These are phyloP conservation scores for Eupithecia abbreviata DNA, from an alignment of 2,888 invertebrate genomes.

Conservation along the genomic window DNA sequence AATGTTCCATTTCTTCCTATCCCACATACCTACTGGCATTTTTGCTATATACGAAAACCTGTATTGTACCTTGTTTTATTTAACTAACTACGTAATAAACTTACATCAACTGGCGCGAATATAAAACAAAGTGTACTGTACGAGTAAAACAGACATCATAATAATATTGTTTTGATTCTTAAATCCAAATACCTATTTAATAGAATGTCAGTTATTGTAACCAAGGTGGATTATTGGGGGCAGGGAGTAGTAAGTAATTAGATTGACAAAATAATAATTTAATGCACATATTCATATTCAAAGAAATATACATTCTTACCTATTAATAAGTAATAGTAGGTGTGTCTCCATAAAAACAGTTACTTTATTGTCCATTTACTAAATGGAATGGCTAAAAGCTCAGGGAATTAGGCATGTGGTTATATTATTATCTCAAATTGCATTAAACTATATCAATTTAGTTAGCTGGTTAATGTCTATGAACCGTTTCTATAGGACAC, in stretches of 20 bases:
- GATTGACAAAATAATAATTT: neutral
- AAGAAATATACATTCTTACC: neutral
- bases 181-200: neutral
- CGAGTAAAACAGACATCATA: neutral
- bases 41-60: neutral
- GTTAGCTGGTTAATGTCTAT: neutral
- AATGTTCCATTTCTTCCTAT: neutral
- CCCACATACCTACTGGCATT: neutral
- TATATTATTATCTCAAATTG: neutral
- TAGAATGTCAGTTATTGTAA: neutral
- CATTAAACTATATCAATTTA: neutral
- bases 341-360: neutral
- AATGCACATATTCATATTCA: neutral
- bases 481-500: constrained; percentile 1
- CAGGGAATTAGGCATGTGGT: neutral
- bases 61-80: neutral
- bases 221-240: neutral
- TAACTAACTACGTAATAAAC: neutral
- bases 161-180: neutral
- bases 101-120: neutral
- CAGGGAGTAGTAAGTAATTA: neutral
- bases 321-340: neutral
- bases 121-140: neutral
- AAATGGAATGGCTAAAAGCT: neutral
- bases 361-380: neutral